These are phyloP conservation scores for Anser brachyrhynchus DNA, from an alignment of 2,113 vertebrate species.

Conservation along the genomic window DNA sequence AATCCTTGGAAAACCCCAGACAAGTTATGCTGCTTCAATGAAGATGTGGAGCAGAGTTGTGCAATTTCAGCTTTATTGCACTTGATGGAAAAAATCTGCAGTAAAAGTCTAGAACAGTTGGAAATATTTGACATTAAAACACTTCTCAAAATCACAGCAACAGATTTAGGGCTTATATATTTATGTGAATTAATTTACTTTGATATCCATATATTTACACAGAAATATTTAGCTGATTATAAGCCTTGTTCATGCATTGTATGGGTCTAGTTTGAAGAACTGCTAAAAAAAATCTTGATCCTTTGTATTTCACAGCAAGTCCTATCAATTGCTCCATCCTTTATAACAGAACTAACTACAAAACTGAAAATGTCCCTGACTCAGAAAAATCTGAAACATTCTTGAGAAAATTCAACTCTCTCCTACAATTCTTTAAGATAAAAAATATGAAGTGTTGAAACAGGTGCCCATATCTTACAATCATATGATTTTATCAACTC, in stretches of 20 bases:
- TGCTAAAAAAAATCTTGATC: not conserved
- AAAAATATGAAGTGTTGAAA: not conserved
- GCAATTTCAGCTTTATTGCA: not conserved
- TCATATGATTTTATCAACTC: not conserved
- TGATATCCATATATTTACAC: not conserved
- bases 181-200: not conserved
- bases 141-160: not conserved
- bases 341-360: not conserved
- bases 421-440: not conserved
- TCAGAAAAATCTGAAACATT: not conserved
- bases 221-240: not conserved
- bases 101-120: not conserved
- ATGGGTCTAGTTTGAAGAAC: not conserved
- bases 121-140: not conserved
- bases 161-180: not conserved
- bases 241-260: not conserved
- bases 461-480: not conserved
- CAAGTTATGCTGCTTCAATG: not conserved
- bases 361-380: not conserved
- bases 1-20: not conserved
- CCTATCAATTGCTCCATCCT: not conserved
- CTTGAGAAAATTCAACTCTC: not conserved
- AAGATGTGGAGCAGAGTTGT: not conserved
- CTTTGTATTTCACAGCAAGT: not conserved
- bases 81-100: not conserved